A percentile compares a stretch with the other conserved stretches of the same genome.
These are phyloP conservation scores for Steromphala cineraria DNA, from an alignment of 2,888 invertebrate genomes.

Conservation along the genomic window DNA sequence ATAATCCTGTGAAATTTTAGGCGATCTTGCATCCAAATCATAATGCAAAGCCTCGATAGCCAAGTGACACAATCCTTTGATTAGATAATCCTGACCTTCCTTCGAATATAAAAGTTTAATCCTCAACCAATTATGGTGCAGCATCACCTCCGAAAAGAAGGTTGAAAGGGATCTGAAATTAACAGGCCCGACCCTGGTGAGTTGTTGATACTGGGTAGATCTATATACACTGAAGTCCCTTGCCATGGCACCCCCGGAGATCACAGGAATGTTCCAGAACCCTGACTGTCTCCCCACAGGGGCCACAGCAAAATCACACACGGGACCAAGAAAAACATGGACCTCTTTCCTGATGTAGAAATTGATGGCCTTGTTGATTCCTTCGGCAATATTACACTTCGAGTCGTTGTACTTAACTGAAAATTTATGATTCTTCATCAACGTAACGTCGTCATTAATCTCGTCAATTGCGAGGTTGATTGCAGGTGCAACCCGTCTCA, in stretches of 20 bases:
- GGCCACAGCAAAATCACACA: constrained; percentile 83
- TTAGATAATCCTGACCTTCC: constrained; percentile 82
- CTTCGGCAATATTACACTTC: constrained; percentile 58
- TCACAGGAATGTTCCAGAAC: constrained; percentile 90
- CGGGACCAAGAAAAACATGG: constrained; percentile 71
- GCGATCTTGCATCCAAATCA: constrained; percentile 49
- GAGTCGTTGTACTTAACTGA: constrained; percentile 57
- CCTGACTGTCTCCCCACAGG: constrained; percentile 86
- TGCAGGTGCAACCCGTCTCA: constrained; percentile 66
- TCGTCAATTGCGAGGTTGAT: constrained; percentile 65
- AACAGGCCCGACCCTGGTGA: constrained; percentile 79
- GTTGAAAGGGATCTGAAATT: constrained; percentile 59
- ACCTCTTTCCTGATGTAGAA: constrained; percentile 56
- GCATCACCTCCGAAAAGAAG: constrained; percentile 42
- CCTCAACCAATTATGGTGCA: constrained; percentile 45
- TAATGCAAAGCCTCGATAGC: constrained; percentile 85
- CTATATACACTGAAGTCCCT: constrained; percentile 63
- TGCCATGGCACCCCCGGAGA: constrained; percentile 79
- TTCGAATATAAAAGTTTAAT: constrained; percentile 85
- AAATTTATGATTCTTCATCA: constrained; percentile 69
- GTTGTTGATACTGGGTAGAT: constrained; percentile 80
- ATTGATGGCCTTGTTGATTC: constrained; percentile 63
- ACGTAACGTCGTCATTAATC: constrained; percentile 36
- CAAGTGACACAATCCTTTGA: constrained; percentile 84
- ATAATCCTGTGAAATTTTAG: constrained; percentile 55